Evolutionary conservation across 35 echinoderm and acorn worm species (phyloP), one percentile per base, ranked within the genome.

Genomic region (Acanthaster planci): DNA sequence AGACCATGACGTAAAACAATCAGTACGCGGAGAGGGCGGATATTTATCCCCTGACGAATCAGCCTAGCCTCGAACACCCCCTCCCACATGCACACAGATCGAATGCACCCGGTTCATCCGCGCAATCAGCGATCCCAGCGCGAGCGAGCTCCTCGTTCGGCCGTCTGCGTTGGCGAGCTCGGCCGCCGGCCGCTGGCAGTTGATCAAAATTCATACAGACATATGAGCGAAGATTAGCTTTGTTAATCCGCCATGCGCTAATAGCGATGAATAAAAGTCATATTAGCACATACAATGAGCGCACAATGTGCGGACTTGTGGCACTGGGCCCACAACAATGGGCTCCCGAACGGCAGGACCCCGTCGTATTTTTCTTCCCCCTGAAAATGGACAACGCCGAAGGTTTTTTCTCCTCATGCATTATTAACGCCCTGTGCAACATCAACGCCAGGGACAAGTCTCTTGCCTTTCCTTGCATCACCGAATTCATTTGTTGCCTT

Each of bases 171-270:
- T 72, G 64, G 64, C 34, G 14, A 29, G 23, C 34, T 72, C 64
- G 64, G 34, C 1, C 64, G 26, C 30, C 34, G 64, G 7, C 64
- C 64, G 64, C 2, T 26, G 64, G 64, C 64, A 23, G 64, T 72
- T 72, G 64, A 72, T 72, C 64, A 72, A 72, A 72, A 72, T 72
- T 72, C 64, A 72, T 72, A 72, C 26, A 72, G 64, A 72, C 64
- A 37, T 21, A 47, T 16, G n/a, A 64, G 5, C 14, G 56, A 57
- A 59, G 81, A 83, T 83, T 37, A 83, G 36, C 51, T 37, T 53
- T 53, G 54, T 59, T 57, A 83, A 83, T 36, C 38, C 81, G 81
- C 40, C 51, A 82, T 52, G 40, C 39, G 51, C 81, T 83, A 83
- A 83, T 59, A 59, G 38, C 38, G 27, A 60, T 60, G 29, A 59